Percentiles rank a stretch among this genome's conserved stretches.
phyloP scores from a whole-genome alignment of 2,113 vertebrate genomes.

The Carlito syrichta region DNA sequence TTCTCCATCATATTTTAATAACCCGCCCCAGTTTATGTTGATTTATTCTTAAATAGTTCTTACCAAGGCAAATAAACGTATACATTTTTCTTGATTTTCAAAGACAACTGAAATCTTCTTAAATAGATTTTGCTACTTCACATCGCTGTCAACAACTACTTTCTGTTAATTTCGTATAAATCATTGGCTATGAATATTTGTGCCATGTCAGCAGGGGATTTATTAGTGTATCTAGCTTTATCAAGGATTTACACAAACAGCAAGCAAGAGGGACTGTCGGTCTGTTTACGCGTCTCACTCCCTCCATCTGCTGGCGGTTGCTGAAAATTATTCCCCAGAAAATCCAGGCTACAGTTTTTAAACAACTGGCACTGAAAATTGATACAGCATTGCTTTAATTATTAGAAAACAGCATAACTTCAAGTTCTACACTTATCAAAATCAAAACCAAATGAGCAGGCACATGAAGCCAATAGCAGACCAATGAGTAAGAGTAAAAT shows the following conservation, averaged over 20 bases:
- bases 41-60: not conserved
- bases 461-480: rapidly evolving
- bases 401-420: not conserved
- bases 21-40: rapidly evolving
- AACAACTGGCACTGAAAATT: not conserved
- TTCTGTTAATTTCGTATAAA: not conserved
- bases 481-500: rapidly evolving
- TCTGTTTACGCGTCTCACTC: conserved; percentile 59
- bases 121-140: not conserved
- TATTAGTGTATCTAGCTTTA: rapidly evolving
- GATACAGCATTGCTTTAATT: rapidly evolving
- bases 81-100: not conserved
- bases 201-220: not conserved
- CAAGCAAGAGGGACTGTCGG: rapidly evolving
- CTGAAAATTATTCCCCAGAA: not conserved
- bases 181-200: not conserved
- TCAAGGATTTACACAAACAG: too few relatives aligned
- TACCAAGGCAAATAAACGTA: not conserved
- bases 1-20: not conserved
- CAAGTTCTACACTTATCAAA: too few relatives aligned
- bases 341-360: not conserved
- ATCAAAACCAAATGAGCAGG: not conserved
- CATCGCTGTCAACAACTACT: not conserved
- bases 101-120: not conserved
- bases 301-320: conserved; percentile 80